Evolutionary conservation across 2,113 vertebrate species (phyloP).

Genomic region (Lophius piscatorius): DNA sequence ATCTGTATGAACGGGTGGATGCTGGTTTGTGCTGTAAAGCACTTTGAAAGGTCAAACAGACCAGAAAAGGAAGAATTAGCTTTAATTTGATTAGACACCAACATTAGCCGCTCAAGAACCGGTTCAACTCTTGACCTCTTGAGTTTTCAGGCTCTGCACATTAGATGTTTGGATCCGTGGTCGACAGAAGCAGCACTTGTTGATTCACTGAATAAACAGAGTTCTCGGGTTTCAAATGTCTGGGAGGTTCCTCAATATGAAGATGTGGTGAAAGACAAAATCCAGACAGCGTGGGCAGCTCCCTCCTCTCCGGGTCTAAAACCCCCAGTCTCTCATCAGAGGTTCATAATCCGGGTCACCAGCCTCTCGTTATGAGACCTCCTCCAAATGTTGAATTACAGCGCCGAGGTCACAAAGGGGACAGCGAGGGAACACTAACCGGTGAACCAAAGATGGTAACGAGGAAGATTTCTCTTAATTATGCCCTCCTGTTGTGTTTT

Average conservation of each 20-base stretch:
- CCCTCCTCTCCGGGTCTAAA: slow-evolving; percentile 26
- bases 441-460: slow-evolving; percentile 68
- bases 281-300: too few relatives aligned
- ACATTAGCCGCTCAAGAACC: slow-evolving; percentile 30
- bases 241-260: slow-evolving; percentile 25
- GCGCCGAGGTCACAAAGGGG: slow-evolving; percentile 62
- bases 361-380: slow-evolving; percentile 52
- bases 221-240: slow-evolving; percentile 15
- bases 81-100: slow-evolving; percentile 60
- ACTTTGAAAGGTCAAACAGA: too few relatives aligned
- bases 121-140: slow-evolving; percentile 53
- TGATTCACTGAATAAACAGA: not conserved
- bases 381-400: slow-evolving; percentile 72
- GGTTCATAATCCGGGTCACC: slow-evolving; percentile 67
- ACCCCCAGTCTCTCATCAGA: slow-evolving; percentile 72
- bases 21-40: too few relatives aligned
- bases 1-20: too few relatives aligned
- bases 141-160: not conserved
- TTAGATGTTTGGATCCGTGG: slow-evolving; percentile 6
- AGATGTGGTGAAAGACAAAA: too few relatives aligned
- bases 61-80: slow-evolving; percentile 49
- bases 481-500: too few relatives aligned
- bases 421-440: slow-evolving; percentile 63
- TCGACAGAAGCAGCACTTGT: not conserved
- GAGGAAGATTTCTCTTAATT: slow-evolving; percentile 68